phyloP scores from a whole-genome alignment of 2,888 invertebrate species.

The Priocnemis perturbator region DNA sequence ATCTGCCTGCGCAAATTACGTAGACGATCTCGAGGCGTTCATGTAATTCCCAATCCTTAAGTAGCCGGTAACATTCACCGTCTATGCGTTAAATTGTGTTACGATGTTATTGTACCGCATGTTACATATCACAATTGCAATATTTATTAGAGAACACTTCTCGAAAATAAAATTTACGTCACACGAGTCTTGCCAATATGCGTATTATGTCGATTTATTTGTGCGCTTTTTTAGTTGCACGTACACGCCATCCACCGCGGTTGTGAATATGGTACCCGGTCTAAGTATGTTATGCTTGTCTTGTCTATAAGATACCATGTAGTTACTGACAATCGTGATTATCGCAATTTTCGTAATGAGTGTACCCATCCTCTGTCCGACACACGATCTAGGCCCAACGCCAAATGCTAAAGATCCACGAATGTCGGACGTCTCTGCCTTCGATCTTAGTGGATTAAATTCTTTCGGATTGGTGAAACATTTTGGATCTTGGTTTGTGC shows the following conservation, averaged over 20 bases:
- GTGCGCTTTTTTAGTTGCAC: constrained; percentile 31
- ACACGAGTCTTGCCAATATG: background rate
- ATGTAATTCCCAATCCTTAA: background rate
- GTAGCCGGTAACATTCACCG: too few species aligned
- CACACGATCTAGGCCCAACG: constrained; percentile 62
- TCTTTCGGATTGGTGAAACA: constrained; percentile 55
- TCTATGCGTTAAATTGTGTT: too few species aligned
- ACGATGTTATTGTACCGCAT: too few species aligned
- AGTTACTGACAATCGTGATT: constrained; percentile 24
- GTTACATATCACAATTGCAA: constrained; percentile 1
- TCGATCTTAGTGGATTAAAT: constrained; percentile 58
- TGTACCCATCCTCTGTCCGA: constrained; percentile 60
- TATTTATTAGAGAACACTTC: background rate
- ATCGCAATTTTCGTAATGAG: constrained; percentile 47
- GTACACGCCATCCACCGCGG: constrained; percentile 19
- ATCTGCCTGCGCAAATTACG: constrained; percentile 1
- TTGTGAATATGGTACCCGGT: constrained; percentile 25
- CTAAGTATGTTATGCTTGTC: constrained; percentile 6
- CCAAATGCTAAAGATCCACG: constrained; percentile 59
- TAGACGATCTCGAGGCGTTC: constrained; percentile 3
- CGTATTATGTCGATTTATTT: constrained; percentile 12
- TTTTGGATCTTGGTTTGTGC: constrained; percentile 57
- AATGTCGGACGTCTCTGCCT: constrained; percentile 41
- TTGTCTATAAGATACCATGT: constrained; percentile 3
- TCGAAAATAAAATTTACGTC: background rate